Evolutionary conservation across 2,888 invertebrate species (phyloP).

Genomic region (Habroteleia sp.): DNA sequence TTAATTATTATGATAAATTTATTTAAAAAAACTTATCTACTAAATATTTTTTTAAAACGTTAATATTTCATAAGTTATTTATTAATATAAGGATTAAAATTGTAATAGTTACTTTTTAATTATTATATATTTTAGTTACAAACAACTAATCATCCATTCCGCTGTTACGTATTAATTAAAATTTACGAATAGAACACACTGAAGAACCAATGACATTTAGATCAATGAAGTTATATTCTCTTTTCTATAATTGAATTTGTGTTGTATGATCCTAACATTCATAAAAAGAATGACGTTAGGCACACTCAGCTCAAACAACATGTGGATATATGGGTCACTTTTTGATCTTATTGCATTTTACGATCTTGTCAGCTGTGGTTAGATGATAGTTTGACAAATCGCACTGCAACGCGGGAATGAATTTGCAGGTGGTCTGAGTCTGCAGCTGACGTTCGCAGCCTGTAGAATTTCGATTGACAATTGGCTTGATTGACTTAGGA

Average conservation of each 20-base stretch:
- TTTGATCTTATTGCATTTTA: slow-evolving; percentile 60
- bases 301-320: slow-evolving; percentile 34
- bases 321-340: slow-evolving; percentile 55
- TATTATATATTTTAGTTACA: no score
- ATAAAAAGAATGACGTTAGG: slow-evolving; percentile 25
- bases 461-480: slow-evolving; percentile 61
- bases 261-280: slow-evolving; percentile 15
- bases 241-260: slow-evolving; percentile 37
- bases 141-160: no score
- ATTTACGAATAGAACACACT: no score
- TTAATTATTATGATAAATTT: no score
- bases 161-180: background rate
- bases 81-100: no score
- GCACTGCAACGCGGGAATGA: slow-evolving; percentile 56
- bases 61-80: no score
- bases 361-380: slow-evolving; percentile 63
- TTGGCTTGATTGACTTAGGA: slow-evolving; percentile 62
- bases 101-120: no score
- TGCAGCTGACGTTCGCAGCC: slow-evolving; percentile 60
- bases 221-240: no score
- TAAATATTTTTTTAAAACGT: no score
- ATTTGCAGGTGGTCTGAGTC: slow-evolving; percentile 62
- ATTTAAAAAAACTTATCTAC: no score
- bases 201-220: no score
- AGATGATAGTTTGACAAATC: slow-evolving; percentile 64